Base-by-base conservation (phyloP, 2,113 vertebrate species). In the Podarcis raffonei region DNA sequence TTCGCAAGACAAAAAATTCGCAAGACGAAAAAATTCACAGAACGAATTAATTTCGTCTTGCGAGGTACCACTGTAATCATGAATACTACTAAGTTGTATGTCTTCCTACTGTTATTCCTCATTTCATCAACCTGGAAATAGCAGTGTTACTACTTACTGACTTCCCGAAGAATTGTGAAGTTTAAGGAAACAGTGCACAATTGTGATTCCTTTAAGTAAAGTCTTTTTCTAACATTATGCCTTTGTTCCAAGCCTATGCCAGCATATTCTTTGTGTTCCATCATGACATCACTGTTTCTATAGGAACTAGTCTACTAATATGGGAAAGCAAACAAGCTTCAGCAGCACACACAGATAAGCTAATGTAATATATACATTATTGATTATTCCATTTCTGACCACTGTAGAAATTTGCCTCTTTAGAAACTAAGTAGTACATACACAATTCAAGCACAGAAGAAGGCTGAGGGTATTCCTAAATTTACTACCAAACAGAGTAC, bases 231-330 rank as follows among this genome's bases (percentile, higher is more conserved):
- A 76, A 65, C 22, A 59, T n/a, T 57, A 72, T 53, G 69, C 11
- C 53, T 35, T 85, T 48, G 23, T 72, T 83, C 35, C 72, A 37
- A 9, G 11, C 4, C 48, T 79, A 66, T 85, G 72, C 85, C 72
- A 86, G 22, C 39, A 65, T 1, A 5, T 75, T 65, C 35, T 32
- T 39, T 77, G 68, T 4, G 8, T 30, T 39, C 68, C 83, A 85
- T 32, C 81, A 27, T 0, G 90, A 90, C 0, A 1, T 80, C 80
- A 84, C 89, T 71, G 87, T 94, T 89, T 39, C 87, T 86, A 0
- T 77, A 90, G 91, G 79, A 94, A 91, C 81, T 48, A 68, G 53
- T n/a, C 27, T 71, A 71, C 65, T 71, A 57, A 57, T 25, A 25
- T 42, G 25, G 23, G 42, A 75, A 37, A 37, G 1, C 32, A 37